Evolutionary conservation across 1,140 invertebrate genomes (phyloP), one percentile per base, ranked within the genome.

Genomic region (Metopolophium dirhodum): DNA sequence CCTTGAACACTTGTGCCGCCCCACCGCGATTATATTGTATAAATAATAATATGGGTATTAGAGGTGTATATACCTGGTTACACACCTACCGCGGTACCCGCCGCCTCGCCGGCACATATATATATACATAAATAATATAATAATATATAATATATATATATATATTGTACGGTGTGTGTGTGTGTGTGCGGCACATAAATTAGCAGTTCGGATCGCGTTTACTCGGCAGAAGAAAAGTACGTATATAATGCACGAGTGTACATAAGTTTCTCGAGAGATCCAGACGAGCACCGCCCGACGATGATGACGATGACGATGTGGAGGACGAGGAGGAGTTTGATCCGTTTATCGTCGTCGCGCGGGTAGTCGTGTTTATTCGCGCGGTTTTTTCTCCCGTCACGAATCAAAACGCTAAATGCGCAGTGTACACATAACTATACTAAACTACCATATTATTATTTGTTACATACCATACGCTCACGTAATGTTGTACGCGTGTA

Each of bases 121-220:
- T 22, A 23, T 22, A 54, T 22, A 54, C n/a, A n/a, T n/a, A n/a
- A n/a, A n/a, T n/a, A n/a, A 54, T 57, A 68, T 68, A n/a, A 68
- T 54, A 54, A 54, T 54, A 54, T 68, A 68, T 68, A 68, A n/a
- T n/a, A n/a, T n/a, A n/a, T n/a, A 68, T 68, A 77, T n/a, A 77
- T 68, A 68, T 77, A 77, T 77, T 77, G n/a, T 77, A 4, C 30
- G 54, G 22, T 1, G 54, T 6, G 61, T n/a, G 61, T 77, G n/a
- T n/a, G 61, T 35, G 61, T 14, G 61, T 18, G n/a, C 30, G 30
- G 61, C 61, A 77, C 61, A 77, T 77, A 77, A 77, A 77, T 77
- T 77, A 77, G 61, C 61, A 77, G 61, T 77, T 77, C 30, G n/a
- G 61, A 77, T 77, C 61, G 61, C 61, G 61, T 77, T 77, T 77